These are phyloP conservation scores for Synergus umbraculus DNA, from an alignment of 2,888 invertebrate species.

Conservation along the genomic window DNA sequence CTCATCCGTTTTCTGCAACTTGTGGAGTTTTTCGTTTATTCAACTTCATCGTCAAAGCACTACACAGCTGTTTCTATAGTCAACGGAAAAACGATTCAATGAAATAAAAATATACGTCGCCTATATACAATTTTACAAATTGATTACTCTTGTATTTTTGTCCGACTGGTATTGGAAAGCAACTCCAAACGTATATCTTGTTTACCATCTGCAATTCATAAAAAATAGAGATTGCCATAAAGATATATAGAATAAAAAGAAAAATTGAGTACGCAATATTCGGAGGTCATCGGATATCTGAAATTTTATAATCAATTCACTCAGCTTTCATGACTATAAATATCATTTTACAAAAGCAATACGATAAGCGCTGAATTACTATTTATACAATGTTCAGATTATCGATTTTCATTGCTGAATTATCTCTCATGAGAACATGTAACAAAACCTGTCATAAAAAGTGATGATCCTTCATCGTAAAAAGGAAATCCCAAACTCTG, in stretches of 20 bases:
- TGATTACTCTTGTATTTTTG: background rate
- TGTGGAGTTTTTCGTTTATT: conserved; percentile 45
- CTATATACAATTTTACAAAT: conserved; percentile 43
- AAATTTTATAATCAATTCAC: no score
- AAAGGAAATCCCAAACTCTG: conserved; percentile 43
- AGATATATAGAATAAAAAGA: no score
- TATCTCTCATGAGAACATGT: background rate
- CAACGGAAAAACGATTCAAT: conserved; percentile 45
- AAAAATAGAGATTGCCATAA: background rate
- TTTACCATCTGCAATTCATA: background rate
- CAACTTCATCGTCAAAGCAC: conserved; percentile 42
- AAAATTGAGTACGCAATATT: background rate
- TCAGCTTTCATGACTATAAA: no score
- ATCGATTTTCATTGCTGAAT: background rate
- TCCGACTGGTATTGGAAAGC: background rate
- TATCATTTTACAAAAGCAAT: no score
- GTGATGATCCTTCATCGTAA: conserved; percentile 54
- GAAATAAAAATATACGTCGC: conserved; percentile 39
- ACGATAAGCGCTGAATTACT: no score
- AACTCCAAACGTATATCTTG: background rate
- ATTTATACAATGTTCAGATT: background rate
- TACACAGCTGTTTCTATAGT: conserved; percentile 45
- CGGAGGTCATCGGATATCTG: no score
- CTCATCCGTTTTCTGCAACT: conserved; percentile 35
- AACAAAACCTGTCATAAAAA: conserved; percentile 56